Conservation (phyloP, 2,113 vertebrate species). For the Epinephelus moara region DNA sequence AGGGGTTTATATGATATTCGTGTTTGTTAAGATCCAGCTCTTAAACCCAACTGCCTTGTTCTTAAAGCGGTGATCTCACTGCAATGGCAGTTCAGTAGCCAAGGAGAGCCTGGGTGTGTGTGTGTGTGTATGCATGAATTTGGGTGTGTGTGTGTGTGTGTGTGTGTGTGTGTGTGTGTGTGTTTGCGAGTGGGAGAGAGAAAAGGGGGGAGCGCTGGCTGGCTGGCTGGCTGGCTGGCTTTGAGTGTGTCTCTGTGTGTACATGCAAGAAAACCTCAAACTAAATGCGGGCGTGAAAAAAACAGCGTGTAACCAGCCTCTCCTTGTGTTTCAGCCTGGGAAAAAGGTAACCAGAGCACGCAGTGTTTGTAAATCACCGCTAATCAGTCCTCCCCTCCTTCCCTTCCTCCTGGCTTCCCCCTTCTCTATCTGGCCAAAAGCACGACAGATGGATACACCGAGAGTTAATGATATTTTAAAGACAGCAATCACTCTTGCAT, state of each 20-base stretch:
- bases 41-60: constrained; percentile 64
- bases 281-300: constrained; percentile 46
- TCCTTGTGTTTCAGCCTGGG: constrained; percentile 69
- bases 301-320: constrained; percentile 46
- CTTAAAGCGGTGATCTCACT: constrained; percentile 78
- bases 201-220: constrained; percentile 38
- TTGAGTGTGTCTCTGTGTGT: constrained; percentile 15
- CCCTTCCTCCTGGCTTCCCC: constrained; percentile 31
- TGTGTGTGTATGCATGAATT: constrained; percentile 62
- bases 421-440: constrained; percentile 61
- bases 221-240: constrained; percentile 39
- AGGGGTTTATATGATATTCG: constrained; percentile 46
- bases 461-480: constrained; percentile 75
- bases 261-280: constrained; percentile 56
- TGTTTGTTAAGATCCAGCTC: constrained; percentile 46
- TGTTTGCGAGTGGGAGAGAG: constrained; percentile 21
- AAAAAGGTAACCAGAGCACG: constrained; percentile 75
- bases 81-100: constrained; percentile 79
- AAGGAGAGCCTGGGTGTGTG: constrained; percentile 67
- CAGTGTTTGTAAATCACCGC: constrained; percentile 75
- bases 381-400: constrained; percentile 65
- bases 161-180: constrained; percentile 63
- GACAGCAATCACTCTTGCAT: constrained; percentile 68
- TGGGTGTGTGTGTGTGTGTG: constrained; percentile 61
- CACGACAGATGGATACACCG: constrained; percentile 77